Percentiles rank a stretch among this genome's conserved stretches.
These are phyloP conservation scores for Anniella stebbinsi DNA, from an alignment of 2,797 vertebrate genomes.

Conservation along the genomic window DNA sequence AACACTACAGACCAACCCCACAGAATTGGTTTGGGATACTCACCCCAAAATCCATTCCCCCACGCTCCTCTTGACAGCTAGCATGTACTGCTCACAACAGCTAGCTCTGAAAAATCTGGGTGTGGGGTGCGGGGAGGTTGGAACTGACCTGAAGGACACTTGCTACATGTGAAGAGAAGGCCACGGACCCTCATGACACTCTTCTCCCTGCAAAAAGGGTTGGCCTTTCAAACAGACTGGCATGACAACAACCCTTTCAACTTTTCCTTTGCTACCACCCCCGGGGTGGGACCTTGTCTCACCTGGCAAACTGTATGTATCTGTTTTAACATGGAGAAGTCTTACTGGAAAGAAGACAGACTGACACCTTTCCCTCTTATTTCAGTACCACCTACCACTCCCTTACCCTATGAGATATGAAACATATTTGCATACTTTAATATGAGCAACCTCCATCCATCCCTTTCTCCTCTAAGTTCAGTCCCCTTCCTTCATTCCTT, in stretches of 20 bases:
- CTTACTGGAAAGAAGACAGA: background rate
- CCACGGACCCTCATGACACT: background rate
- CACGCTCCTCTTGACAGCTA: no score
- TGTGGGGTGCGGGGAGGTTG: no score
- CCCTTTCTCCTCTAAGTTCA: background rate
- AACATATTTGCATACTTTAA: background rate
- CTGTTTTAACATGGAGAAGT: background rate
- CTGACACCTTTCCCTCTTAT: background rate
- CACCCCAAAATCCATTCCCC: background rate
- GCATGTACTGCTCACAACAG: background rate
- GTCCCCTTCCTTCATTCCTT: background rate
- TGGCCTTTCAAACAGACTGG: background rate
- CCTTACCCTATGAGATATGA: background rate
- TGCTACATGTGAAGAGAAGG: background rate
- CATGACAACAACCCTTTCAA: background rate
- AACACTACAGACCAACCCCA: no score
- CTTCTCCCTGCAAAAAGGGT: background rate
- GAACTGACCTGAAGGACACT: background rate
- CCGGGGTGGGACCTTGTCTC: background rate
- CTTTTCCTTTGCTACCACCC: background rate
- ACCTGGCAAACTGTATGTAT: background rate
- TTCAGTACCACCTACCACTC: background rate
- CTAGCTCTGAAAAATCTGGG: background rate
- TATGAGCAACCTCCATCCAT: background rate
- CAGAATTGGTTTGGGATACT: background rate